Evolutionary conservation across 2,888 invertebrate genomes (phyloP), one percentile per base, ranked within the genome.

Genomic region (Drepanosiphum platanoidis): DNA sequence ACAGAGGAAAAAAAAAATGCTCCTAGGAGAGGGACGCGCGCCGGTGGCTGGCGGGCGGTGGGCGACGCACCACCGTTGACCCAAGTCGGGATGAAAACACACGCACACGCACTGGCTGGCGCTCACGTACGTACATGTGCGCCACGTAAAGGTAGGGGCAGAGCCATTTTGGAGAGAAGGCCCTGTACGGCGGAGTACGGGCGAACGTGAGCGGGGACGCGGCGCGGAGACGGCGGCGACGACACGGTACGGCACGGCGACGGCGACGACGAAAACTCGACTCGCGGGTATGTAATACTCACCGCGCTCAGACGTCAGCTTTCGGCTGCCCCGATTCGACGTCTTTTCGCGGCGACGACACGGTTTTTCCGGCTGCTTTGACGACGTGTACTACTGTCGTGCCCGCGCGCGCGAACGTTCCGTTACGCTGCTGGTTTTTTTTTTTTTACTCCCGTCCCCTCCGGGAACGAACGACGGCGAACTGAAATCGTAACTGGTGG

Each of bases 131-230:
- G 58, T 52, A 77, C 75, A 84, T 68, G 75, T 66, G 66, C 68
- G 66, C 58, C 66, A 66, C 70, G 64, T 77, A 84, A 77, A 84
- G 75, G 84, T 84, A 84, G 84, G 84, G 84, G 84, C 84, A 84
- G 75, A 84, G 75, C 84, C 68, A 77, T 84, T 84, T 84, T 84
- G 75, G 75, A 77, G 84, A 77, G 84, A 84, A 84, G 84, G 84
- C 75, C 84, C 84, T 84, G 84, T 74, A 13, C 32, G 36, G 42
- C 32, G 46, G 79, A 46, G 68, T 42, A 66, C 77, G 77, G 36
- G 64, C 64, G 82, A 58, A 30, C 84, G 66, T 75, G 27, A 68
- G 75, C 84, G 75, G 75, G 75, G 75, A 75, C 84, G 81, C 22
- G 36, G 39, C 15, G 9, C 61, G 61, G 61, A 3, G 61, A n/a